Base-by-base conservation (phyloP, 1,140 invertebrate species). In the Diplogasteroides magnus region DNA sequence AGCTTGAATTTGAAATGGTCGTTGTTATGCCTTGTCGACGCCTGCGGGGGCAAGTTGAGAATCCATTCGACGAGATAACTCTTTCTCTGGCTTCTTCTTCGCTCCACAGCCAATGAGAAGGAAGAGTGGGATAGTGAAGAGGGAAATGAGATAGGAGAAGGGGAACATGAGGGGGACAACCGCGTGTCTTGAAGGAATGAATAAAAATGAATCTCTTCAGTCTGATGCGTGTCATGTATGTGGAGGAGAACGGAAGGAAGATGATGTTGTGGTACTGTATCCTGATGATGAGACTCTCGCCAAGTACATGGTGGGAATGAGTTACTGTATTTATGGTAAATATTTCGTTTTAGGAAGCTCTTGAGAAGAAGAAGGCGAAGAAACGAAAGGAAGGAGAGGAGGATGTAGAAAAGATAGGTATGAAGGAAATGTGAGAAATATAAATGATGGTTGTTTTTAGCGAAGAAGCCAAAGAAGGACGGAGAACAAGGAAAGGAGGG, bases 191-290 rank as follows among this genome's bases (percentile, higher is more conserved):
- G 37, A 48, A 48, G 37, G 6, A 19, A 48, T 11, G 37, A 11
- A 48, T 48, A 48, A 48, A 11, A 48, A 48, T 11, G 19, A 48
- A 48, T 6, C 14, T 26, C 62, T 68, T 56, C 67, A 72, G 77
- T 75, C 82, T 19, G 82, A 85, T 31, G 78, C 70, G 19, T 85
- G 85, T 67, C 78, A 79, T 57, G 76, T 89, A 84, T 97, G 94
- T 85, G 91, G 91, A 74, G 86, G 89, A 81, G 85, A 88, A 0
- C 93, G 90, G 82, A 85, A 85, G 2, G 86, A 89, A 3, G 87
- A 89, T 70, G 92, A 97, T 84, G 83, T 97, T 15, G 88, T 98
- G 31, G 83, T 92, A 11, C 84, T 98, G 25, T 93, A 97, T 87
- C 90, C 91, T 59, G 88, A 86, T 31, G 84, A 83, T 6, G 90